Base-by-base conservation (phyloP, 92 coral and sea anemone species). In the Epizoanthus fatuus region DNA sequence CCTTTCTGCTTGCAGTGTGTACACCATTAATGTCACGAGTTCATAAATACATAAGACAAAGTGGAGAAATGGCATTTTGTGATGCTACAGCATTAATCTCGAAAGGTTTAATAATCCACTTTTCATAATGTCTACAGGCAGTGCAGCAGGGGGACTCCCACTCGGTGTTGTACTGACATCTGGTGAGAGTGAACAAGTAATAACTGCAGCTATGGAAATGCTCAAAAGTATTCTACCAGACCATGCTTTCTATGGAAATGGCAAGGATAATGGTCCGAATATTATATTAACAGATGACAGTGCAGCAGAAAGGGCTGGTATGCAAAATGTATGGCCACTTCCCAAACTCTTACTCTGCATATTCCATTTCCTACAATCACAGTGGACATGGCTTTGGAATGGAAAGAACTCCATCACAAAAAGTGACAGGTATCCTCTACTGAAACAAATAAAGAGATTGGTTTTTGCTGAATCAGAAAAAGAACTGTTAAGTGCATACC, bases 1-100 rank as follows among this genome's bases (percentile, higher is more conserved):
- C 44, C 5, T 40, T 40, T 5, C 15, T 67, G 39, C 38, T n/a
- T 67, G 38, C 73, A 19, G 39, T 67, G 25, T 69, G 74, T 17
- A 78, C 83, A 78, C 83, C 83, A 2, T 17, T 78, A 0, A 78
- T 78, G 83, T n/a, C 84, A 1, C 38, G 57, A 57, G 69, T 76
- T 2, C 73, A 79, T 56, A 65, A 79, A 14, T 7, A 59, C 20
- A 29, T 78, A 2, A 59, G 17, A 0, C 83, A 78, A 16, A 60
- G 72, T 62, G 84, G 54, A 38, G 84, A 79, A 20, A 79, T 79
- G 67, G 59, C 15, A 12, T 79, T 58, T 13, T 79, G 84, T 63
- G 73, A 67, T 67, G 73, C 73, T 4, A 67, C 73, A 7, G 73
- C 73, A 35, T n/a, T n/a, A 40, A 40, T 13, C 73, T 67, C 7